Conservation (phyloP, 2,888 invertebrate genomes). For the Furcula furcula region DNA sequence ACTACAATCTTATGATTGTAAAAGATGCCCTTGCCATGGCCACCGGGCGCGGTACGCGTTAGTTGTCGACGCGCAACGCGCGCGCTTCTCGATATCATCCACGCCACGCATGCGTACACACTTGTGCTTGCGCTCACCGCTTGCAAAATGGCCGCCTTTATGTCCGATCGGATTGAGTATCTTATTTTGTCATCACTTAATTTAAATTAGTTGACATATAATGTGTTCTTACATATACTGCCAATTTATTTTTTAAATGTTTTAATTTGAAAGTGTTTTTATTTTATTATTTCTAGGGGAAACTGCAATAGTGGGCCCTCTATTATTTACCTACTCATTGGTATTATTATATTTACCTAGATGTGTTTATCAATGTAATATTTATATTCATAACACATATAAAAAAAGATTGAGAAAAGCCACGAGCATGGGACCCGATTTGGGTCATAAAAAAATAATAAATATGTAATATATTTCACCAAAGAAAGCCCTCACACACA, state of each 20-base stretch:
- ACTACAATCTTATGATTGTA: conserved; percentile 25
- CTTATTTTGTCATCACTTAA: conserved; percentile 28
- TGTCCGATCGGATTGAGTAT: conserved; percentile 31
- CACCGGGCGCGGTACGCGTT: conserved; percentile 29
- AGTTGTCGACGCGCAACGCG: conserved; percentile 35
- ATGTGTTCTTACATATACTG: conserved; percentile 15
- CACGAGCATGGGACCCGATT: too few relatives aligned
- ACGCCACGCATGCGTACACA: conserved; percentile 35
- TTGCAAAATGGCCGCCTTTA: conserved; percentile 59
- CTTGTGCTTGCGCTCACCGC: conserved; percentile 35
- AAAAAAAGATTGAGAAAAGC: too few relatives aligned
- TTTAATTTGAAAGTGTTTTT: not conserved
- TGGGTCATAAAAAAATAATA: too few relatives aligned
- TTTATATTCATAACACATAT: too few relatives aligned
- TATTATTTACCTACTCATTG: too few relatives aligned
- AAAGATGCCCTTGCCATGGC: conserved; percentile 48
- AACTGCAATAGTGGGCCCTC: too few relatives aligned
- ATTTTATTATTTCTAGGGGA: too few relatives aligned
- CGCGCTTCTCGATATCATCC: conserved; percentile 28
- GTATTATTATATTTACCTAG: too few relatives aligned
- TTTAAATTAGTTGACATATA: too few relatives aligned
- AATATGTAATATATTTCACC: too few relatives aligned
- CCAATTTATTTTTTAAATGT: conserved; percentile 11
- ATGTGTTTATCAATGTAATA: too few relatives aligned
- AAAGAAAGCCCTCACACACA: too few relatives aligned